Base-by-base conservation (phyloP, 2,888 invertebrate genomes). In the Hanleya hanleyi region DNA sequence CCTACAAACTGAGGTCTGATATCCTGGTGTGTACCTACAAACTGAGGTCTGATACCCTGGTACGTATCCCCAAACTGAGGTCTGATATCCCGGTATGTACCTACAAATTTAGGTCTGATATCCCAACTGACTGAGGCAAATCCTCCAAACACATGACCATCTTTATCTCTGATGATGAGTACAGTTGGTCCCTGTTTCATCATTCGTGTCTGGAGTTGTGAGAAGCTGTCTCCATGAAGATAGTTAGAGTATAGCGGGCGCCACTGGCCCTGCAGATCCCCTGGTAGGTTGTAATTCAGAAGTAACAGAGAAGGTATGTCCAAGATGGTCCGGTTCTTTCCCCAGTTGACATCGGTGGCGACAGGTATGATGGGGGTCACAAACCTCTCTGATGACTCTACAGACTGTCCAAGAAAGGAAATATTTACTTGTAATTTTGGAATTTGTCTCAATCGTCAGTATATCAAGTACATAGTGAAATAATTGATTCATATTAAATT, bases 111-210 rank as follows among this genome's bases (percentile, higher is more conserved):
- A 9, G 97, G 95, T 18, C 94, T 91, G 33, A 95, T 87, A 0
- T 92, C 89, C 97, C 97, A 97, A 69, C 94, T 93, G 26, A 93
- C 93, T 0, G 96, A 93, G 0, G 96, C 96, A 92, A 94, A 98
- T 15, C 96, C 97, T 0, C 97, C 98, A 92, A 98, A 98, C 41
- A 96, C 94, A 87, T 95, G 93, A 9, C 95, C 95, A 78, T 94
- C 93, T 76, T 93, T 93, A 87, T 97, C 96, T 75, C 87, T 86
- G 1, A 98, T 92, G 49, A 98, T 93, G 4, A 98, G 90, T 0
- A 98, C 91, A 0, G 95, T 96, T 0, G 91, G 91, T 3, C 91
- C 91, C 69, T 88, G 80, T 22, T 85, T 78, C 15, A 80, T 22
- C 33, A 89, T 83, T 41, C 78, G 78, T 41, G 83, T 79, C 4